Conservation (phyloP, 1,140 invertebrate genomes). For the Conus ventricosus region DNA sequence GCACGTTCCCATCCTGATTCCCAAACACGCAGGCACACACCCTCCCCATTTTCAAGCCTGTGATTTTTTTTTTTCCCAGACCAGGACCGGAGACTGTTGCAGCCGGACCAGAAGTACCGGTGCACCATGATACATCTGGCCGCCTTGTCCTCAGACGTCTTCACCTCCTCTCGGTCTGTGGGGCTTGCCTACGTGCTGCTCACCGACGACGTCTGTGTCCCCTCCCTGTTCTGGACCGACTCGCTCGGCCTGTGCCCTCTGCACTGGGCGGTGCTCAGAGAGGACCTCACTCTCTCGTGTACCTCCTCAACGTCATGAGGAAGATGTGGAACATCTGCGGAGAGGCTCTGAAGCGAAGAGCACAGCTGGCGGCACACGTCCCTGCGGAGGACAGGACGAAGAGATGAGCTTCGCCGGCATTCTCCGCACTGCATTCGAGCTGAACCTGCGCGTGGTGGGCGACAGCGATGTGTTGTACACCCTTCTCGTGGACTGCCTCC, state of each 20-base stretch:
- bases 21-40: too few species aligned
- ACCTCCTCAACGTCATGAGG: not conserved
- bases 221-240: constrained; percentile 1
- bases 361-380: not conserved
- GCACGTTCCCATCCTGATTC: too few species aligned
- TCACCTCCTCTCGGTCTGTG: not conserved
- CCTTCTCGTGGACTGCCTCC: not conserved
- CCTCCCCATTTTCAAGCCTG: too few species aligned
- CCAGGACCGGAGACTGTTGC: not conserved
- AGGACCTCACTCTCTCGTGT: not conserved
- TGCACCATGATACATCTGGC: not conserved
- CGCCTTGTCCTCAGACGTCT: not conserved
- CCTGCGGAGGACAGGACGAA: not conserved
- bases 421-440: not conserved
- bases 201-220: not conserved
- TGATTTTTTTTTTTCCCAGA: too few species aligned
- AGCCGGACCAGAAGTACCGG: not conserved
- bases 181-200: not conserved
- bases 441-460: not conserved
- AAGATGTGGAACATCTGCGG: not conserved
- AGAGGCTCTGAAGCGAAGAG: not conserved
- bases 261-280: not conserved
- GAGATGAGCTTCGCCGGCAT: not conserved
- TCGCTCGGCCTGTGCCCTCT: not conserved
- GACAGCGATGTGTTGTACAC: not conserved